Evolutionary conservation across 2,888 invertebrate species (phyloP).

Genomic region (Chesias legatella): DNA sequence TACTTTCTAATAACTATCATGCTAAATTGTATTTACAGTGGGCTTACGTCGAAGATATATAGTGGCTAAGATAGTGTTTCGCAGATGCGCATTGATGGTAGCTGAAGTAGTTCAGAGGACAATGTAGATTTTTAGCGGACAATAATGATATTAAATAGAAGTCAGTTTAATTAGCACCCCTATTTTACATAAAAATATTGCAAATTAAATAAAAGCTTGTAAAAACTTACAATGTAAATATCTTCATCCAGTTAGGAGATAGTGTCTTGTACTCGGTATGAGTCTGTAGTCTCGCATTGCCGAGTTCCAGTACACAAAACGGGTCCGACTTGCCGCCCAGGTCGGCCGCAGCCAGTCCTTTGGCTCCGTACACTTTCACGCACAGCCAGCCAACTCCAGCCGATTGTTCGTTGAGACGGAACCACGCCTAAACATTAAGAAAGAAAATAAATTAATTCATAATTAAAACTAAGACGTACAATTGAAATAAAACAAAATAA

Average conservation of each 20-base stretch:
- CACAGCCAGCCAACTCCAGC: slow-evolving; percentile 96
- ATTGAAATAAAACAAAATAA: too few species aligned
- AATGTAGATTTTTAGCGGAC: too few species aligned
- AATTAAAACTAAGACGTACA: too few species aligned
- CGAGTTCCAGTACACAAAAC: slow-evolving; percentile 97
- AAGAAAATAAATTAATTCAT: neutral
- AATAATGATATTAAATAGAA: too few species aligned
- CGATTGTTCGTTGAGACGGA: slow-evolving; percentile 64
- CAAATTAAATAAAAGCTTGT: neutral
- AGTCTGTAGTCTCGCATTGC: slow-evolving; percentile 96
- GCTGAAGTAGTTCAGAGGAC: too few species aligned
- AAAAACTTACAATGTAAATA: slow-evolving; percentile 95
- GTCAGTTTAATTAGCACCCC: too few species aligned
- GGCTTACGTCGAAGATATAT: too few species aligned
- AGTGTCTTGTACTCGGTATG: slow-evolving; percentile 99
- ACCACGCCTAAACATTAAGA: slow-evolving; percentile 80
- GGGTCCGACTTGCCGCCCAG: slow-evolving; percentile 99
- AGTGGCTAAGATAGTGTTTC: too few species aligned
- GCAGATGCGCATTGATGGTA: too few species aligned
- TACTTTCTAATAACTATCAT: too few species aligned
- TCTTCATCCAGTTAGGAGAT: slow-evolving; percentile 98
- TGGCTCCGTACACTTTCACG: slow-evolving; percentile 92
- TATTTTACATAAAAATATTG: too few species aligned
- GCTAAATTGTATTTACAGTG: too few species aligned
- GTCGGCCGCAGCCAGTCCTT: slow-evolving; percentile 96